Base-by-base conservation (phyloP, 2,113 vertebrate genomes). In the Boleophthalmus pectinirostris region DNA sequence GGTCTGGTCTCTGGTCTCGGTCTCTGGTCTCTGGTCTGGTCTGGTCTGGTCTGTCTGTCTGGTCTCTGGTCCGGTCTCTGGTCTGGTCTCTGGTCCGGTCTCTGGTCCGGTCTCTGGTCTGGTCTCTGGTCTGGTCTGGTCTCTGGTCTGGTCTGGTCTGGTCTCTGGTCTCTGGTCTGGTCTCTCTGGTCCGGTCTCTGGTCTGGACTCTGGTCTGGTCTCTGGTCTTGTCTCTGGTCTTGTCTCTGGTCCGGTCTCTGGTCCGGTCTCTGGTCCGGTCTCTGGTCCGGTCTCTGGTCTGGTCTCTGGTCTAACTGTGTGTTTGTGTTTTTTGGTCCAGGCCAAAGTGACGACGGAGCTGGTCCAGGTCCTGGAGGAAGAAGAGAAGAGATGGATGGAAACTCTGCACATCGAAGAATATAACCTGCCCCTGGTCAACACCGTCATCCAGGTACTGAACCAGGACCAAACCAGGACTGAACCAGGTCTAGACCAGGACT, bases 311-410 rank as follows among this genome's bases (percentile, higher is more conserved):
- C 16, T 51, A 51, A 51, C 20, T 61, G 58, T 18, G 25, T 29
- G 29, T 29, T 29, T 29, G 29, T 29, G 29, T 29, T 64, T 13
- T 58, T 5, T n/a, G 49, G 20, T 11, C 51, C 82, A 94, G 93
- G 85, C 83, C 0, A 93, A 88, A 66, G 94, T 93, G 56, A 91
- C 85, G 47, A 90, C 83, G 0, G 89, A 93, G 78, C 85, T 95
- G 76, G 88, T 73, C 65, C 92, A 90, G 69, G 85, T 94, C n/a
- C 83, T 95, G 77, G 91, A 91, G 0, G 87, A 90, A 2, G 94
- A 93, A 81, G 92, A 94, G 74, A 92, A 88, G 49, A 66, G 82
- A 2, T 95, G 94, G 94, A 84, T 79, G 25, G 88, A 90, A 47
- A 83, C 83, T 3, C 81, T 87, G 7, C 85, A 91, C 20, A 35